These are phyloP conservation scores for Cromileptes altivelis DNA, from an alignment of 2,113 vertebrate species.

Conservation along the genomic window DNA sequence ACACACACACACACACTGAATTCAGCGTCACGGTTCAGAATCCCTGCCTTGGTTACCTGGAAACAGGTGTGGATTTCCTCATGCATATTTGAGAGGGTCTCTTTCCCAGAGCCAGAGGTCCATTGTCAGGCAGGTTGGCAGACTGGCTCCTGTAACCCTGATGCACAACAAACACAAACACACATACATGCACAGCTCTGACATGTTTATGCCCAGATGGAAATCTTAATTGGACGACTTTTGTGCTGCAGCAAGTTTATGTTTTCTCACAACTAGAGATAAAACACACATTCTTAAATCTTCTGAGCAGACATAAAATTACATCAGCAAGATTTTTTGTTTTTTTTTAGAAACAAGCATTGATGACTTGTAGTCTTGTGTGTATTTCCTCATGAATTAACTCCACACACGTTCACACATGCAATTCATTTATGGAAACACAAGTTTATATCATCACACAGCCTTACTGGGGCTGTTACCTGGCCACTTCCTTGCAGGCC, in stretches of 20 bases:
- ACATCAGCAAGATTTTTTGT: neutral
- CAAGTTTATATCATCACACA: constrained; percentile 14
- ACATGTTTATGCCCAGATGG: constrained; percentile 1
- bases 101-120: constrained; percentile 74
- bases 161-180: constrained; percentile 10
- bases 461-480: constrained; percentile 10
- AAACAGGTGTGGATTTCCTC: constrained; percentile 87
- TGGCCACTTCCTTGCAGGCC: constrained; percentile 27
- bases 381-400: neutral
- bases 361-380: neutral
- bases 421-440: constrained; percentile 22
- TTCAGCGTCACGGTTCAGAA: constrained; percentile 73
- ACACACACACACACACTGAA: constrained; percentile 38
- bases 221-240: neutral
- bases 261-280: too few species aligned
- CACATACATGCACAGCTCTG: constrained; percentile 1
- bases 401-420: neutral
- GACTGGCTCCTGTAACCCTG: constrained; percentile 69
- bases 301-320: neutral
- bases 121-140: constrained; percentile 75
- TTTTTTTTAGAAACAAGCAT: neutral
- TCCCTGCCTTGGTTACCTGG: constrained; percentile 86
- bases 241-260: neutral
- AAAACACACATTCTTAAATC: neutral
- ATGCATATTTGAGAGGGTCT: constrained; percentile 85